Percentiles rank a stretch among this genome's conserved stretches.
These are phyloP conservation scores for Orchesella flavescens DNA, from an alignment of 2,888 invertebrate species.

Conservation along the genomic window DNA sequence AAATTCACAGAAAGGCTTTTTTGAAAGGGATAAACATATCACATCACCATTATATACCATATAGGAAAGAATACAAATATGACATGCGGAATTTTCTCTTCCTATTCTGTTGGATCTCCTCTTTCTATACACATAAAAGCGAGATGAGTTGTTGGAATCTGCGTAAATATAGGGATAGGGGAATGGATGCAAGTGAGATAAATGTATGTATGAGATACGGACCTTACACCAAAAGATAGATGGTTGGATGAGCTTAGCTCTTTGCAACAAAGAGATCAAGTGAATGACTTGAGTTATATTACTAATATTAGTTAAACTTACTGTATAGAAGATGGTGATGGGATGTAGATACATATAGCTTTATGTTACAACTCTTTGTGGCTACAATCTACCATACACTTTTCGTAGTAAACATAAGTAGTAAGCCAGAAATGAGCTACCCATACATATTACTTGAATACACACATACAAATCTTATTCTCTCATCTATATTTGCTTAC, in stretches of 20 bases:
- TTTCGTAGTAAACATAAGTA: not conserved
- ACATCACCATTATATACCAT: not conserved
- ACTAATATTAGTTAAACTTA: conserved; percentile 9
- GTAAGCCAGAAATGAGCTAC: conserved; percentile 33
- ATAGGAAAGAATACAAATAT: not conserved
- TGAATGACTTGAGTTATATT: conserved; percentile 1
- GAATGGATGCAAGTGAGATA: not conserved
- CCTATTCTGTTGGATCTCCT: not conserved
- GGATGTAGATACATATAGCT: too few species aligned
- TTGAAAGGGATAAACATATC: not conserved
- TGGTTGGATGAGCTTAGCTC: conserved; percentile 22
- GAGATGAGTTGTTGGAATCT: conserved; percentile 4
- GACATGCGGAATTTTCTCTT: conserved; percentile 8
- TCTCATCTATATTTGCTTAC: conserved; percentile 20
- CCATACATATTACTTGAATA: conserved; percentile 32
- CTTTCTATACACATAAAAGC: not conserved
- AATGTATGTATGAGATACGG: not conserved
- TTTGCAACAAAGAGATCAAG: conserved; percentile 41
- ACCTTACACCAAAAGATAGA: not conserved
- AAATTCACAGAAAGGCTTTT: not conserved
- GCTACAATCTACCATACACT: conserved; percentile 8
- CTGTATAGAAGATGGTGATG: conserved; percentile 19
- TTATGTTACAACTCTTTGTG: conserved; percentile 45
- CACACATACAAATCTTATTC: conserved; percentile 12
- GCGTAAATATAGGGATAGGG: not conserved